These are phyloP conservation scores for Synchiropus splendidus DNA, from an alignment of 2,113 vertebrate species.

Conservation along the genomic window DNA sequence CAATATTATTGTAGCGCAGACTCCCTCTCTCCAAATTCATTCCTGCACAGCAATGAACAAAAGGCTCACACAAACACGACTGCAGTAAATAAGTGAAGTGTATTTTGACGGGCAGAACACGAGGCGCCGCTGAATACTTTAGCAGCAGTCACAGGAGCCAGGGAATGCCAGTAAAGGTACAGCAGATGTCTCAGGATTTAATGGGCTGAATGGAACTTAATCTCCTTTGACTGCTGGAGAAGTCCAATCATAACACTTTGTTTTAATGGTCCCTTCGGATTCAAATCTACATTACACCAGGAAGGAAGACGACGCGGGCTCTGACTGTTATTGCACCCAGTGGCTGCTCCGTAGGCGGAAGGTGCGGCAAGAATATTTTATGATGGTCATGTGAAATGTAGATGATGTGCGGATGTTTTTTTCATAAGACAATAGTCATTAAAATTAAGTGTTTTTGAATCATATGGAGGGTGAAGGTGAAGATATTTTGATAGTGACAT, in stretches of 20 bases:
- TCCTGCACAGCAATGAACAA: too few relatives aligned
- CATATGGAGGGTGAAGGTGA: too few relatives aligned
- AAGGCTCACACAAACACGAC: constrained; percentile 7
- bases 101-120: constrained; percentile 64
- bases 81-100: constrained; percentile 25
- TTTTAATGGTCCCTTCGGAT: constrained; percentile 56
- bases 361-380: too few relatives aligned
- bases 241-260: constrained; percentile 71
- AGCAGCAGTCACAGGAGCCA: constrained; percentile 51
- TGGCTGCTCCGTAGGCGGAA: constrained; percentile 8
- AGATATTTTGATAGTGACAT: too few relatives aligned
- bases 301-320: constrained; percentile 30
- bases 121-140: constrained; percentile 73
- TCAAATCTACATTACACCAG: constrained; percentile 32
- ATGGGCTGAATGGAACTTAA: constrained; percentile 68
- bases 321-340: constrained; percentile 43
- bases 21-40: constrained; percentile 11
- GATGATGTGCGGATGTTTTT: too few relatives aligned
- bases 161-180: constrained; percentile 31
- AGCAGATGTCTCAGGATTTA: constrained; percentile 74
- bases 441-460: too few relatives aligned
- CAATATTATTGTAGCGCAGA: constrained; percentile 22
- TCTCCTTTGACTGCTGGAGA: constrained; percentile 65
- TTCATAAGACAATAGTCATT: too few relatives aligned
- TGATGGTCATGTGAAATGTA: constrained; percentile 6